Percentiles rank a stretch among this genome's conserved stretches.
These are phyloP conservation scores for Gavia stellata DNA, from an alignment of 2,113 vertebrate genomes.

Conservation along the genomic window DNA sequence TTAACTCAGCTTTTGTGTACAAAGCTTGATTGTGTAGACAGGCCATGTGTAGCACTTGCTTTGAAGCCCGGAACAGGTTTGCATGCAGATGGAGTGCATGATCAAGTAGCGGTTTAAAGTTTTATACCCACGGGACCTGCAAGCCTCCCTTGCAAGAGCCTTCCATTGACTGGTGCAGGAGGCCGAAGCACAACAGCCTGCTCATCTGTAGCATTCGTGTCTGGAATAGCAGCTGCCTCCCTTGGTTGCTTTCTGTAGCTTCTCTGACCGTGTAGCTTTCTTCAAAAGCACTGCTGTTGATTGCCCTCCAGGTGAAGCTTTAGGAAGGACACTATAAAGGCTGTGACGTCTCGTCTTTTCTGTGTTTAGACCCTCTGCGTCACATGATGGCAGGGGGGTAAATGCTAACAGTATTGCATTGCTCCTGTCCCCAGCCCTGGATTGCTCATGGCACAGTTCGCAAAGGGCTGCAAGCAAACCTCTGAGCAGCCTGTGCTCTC, in stretches of 20 bases:
- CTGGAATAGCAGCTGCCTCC: not conserved
- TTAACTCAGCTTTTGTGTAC: constrained; percentile 8
- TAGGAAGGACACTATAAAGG: not conserved
- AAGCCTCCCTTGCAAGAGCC: not conserved
- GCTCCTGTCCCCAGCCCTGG: not conserved
- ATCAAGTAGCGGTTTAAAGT: not conserved
- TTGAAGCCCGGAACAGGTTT: not conserved
- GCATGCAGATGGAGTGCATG: not conserved
- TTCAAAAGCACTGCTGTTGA: not conserved
- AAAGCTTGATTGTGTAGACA: not conserved
- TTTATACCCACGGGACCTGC: not conserved
- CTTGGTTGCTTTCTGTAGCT: not conserved
- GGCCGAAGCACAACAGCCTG: not conserved
- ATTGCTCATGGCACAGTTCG: not conserved
- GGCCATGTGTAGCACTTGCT: not conserved
- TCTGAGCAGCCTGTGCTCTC: not conserved
- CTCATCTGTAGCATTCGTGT: not conserved
- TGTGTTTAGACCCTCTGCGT: not conserved
- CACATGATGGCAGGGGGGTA: not conserved
- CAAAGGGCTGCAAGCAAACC: not conserved
- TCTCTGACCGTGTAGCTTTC: not conserved
- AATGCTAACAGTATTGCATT: not conserved
- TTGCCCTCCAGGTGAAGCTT: not conserved
- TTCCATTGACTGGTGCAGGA: not conserved
- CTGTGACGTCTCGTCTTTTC: not conserved